phyloP scores from a whole-genome alignment of 2,113 vertebrate genomes.

The Rousettus leschenaultii region DNA sequence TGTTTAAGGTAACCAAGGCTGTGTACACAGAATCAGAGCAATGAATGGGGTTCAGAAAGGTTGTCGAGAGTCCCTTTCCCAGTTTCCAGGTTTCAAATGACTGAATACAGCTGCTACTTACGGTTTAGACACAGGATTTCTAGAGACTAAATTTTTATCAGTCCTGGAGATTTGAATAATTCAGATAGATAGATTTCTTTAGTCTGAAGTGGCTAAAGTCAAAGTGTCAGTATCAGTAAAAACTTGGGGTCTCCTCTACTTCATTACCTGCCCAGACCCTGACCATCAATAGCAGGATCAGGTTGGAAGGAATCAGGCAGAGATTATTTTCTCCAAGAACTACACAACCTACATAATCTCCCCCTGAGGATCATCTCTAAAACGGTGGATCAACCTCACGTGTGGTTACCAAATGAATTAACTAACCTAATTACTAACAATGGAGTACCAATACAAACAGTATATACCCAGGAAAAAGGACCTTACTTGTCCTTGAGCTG shows the following conservation, averaged over 20 bases:
- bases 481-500: not conserved
- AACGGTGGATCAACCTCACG: not conserved
- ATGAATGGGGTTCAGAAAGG: not conserved
- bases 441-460: not conserved
- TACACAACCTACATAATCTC: not conserved
- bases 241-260: not conserved
- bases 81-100: conserved; percentile 2
- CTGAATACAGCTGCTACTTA: not conserved
- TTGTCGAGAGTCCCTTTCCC: not conserved
- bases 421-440: not conserved
- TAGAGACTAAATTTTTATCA: conserved; percentile 15
- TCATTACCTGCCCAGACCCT: not conserved
- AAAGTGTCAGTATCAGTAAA: conserved; percentile 9
- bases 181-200: not conserved
- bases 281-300: not conserved
- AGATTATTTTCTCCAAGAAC: not conserved
- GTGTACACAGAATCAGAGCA: not conserved
- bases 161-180: not conserved
- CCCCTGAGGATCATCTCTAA: not conserved
- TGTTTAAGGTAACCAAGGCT: not conserved
- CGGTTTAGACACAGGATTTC: not conserved
- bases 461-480: not conserved
- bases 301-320: not conserved
- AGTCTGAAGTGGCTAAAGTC: conserved; percentile 13
- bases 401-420: not conserved